Evolutionary conservation across 2,113 vertebrate genomes (phyloP).

Genomic region (Petrocephalus microphthalmus): DNA sequence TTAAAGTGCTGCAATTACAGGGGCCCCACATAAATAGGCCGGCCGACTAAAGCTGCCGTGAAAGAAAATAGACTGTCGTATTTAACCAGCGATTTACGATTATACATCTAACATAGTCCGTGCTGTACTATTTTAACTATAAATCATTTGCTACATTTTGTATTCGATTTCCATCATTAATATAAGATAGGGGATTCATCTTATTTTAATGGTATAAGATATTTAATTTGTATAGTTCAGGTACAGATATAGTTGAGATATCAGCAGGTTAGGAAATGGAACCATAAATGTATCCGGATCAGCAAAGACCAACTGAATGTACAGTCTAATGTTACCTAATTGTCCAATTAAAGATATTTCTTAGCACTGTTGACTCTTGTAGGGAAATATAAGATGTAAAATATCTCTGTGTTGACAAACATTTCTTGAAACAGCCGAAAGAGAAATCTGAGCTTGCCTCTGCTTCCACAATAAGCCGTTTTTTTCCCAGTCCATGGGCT

Average conservation of each 20-base stretch:
- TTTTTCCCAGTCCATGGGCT: not conserved
- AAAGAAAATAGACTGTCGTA: not conserved
- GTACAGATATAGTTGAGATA: not conserved
- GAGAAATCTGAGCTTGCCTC: not conserved
- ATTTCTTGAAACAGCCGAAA: not conserved
- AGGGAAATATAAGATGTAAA: not conserved
- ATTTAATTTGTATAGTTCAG: not conserved
- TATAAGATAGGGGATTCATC: not conserved
- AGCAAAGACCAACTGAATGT: not conserved
- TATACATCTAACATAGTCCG: not conserved
- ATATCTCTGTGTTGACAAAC: not conserved
- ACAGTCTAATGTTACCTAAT: not conserved
- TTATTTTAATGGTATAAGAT: not conserved
- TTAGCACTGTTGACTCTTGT: not conserved
- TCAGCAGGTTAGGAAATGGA: not conserved
- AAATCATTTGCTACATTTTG: not conserved
- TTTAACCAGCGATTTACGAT: not conserved
- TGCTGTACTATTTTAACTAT: not conserved
- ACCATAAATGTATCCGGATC: not conserved
- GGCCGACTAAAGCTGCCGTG: not conserved
- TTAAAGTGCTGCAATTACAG: not conserved
- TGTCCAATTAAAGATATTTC: not conserved
- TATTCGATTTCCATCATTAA: not conserved
- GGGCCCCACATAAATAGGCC: not conserved
- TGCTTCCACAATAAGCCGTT: not conserved